Base-by-base conservation (phyloP, 2,113 vertebrate species). In the Erythrocercus mccallii region DNA sequence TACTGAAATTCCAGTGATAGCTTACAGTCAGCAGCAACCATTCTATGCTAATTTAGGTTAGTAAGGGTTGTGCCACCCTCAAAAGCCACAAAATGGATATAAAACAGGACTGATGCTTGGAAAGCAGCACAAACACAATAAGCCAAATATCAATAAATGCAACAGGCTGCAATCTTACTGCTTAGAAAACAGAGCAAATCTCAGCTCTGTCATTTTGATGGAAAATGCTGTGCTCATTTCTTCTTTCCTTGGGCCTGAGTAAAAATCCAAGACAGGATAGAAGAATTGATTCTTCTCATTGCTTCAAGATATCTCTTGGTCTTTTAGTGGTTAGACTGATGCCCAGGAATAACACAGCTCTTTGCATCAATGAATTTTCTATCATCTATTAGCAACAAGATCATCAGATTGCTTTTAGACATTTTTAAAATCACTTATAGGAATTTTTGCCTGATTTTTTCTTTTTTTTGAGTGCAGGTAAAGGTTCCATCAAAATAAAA, bases 251-350 rank as follows among this genome's bases (percentile, higher is more conserved):
- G 44, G 62, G 22, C 28, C 35, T 35, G 27, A 82, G 40, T 53
- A 45, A 66, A 79, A 80, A 88, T 77, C 65, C 45, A 84, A 65
- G 47, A 37, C 22, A 61, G 37, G 28, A 93, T 61, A 92, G 93
- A 95, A 95, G 35, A 80, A 96, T 90, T 95, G 38, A 62, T 94
- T 96, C 83, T 95, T 73, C 92, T 96, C 80, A 81, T 86, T 94
- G 68, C 89, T 96, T 95, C 82, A 94, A 97, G 94, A 95, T 73
- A 90, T 50, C 70, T 90, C 87, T 95, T 51, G 9, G 80, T 95
- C 62, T 96, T 97, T 90, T 51, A 95, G 87, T 72, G 88, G 96
- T 94, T 91, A 97, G 94, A 96, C 83, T 94, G 96, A 94, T 95
- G 86, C 35, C 91, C 90, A 92, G 81, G 57, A 97, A 97, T 87